These are phyloP conservation scores for Dunckerocampus dactyliophorus DNA, from an alignment of 2,113 vertebrate species.

Conservation along the genomic window DNA sequence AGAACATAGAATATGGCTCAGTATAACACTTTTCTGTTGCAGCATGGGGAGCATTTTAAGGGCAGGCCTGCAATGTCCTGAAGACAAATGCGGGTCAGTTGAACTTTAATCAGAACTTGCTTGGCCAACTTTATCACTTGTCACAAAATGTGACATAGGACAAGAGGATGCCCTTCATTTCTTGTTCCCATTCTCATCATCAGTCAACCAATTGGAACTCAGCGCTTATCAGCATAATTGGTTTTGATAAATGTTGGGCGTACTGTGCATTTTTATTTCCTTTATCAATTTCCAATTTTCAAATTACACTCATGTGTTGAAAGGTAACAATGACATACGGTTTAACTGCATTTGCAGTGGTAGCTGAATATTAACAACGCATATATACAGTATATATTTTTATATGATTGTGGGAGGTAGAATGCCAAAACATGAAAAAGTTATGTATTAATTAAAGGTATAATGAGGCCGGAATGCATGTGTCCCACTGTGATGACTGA, in stretches of 20 bases:
- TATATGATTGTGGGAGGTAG: slow-evolving; percentile 20
- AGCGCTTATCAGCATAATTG: slow-evolving; percentile 30
- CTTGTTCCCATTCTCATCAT: slow-evolving; percentile 13
- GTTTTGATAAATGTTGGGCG: slow-evolving; percentile 7
- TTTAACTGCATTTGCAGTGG: slow-evolving; percentile 12
- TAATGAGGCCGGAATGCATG: too few species aligned
- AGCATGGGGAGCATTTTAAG: too few species aligned
- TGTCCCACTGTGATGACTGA: too few species aligned
- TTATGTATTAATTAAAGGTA: too few species aligned
- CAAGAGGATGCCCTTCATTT: background rate
- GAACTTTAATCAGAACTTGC: too few species aligned
- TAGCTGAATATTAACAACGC: slow-evolving; percentile 30
- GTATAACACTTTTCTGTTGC: too few species aligned
- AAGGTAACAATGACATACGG: slow-evolving; percentile 29
- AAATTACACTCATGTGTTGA: slow-evolving; percentile 21
- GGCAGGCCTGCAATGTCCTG: too few species aligned
- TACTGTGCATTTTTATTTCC: background rate
- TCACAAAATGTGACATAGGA: background rate
- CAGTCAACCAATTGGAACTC: slow-evolving; percentile 13
- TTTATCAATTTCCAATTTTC: slow-evolving; percentile 34
- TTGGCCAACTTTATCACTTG: too few species aligned
- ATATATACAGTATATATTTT: too few species aligned
- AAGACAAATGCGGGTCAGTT: too few species aligned
- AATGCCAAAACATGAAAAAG: background rate
- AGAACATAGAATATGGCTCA: too few species aligned